Conservation (phyloP, 2,888 invertebrate species). For the Lycaena phlaeas region DNA sequence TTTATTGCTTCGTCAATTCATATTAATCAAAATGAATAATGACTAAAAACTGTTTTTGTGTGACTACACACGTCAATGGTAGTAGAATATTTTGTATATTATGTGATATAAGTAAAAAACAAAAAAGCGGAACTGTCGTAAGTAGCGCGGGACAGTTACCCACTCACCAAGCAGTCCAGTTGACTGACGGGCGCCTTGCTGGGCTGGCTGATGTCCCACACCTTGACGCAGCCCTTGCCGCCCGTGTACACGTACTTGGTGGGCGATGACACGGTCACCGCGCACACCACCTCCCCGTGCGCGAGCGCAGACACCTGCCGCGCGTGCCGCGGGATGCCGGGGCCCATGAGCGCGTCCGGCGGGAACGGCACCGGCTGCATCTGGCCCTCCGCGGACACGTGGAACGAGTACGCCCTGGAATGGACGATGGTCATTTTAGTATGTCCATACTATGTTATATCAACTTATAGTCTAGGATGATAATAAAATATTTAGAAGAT, state of each 20-base stretch:
- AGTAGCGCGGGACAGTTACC: constrained; percentile 52
- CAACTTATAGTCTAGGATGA: no score
- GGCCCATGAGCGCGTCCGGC: constrained; percentile 92
- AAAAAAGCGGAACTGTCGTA: constrained; percentile 1
- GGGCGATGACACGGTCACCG: constrained; percentile 95
- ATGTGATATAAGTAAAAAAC: no score
- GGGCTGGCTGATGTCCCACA: constrained; percentile 96
- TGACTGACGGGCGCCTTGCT: constrained; percentile 92
- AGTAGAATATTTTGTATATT: no score
- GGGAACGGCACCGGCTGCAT: constrained; percentile 96
- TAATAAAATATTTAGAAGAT: no score
- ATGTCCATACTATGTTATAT: no score
- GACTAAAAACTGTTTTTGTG: no score
- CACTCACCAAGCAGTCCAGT: constrained; percentile 89
- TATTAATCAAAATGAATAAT: no score
- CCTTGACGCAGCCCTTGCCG: constrained; percentile 97
- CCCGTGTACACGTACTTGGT: constrained; percentile 96
- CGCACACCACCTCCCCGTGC: constrained; percentile 97
- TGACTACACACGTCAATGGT: no score
- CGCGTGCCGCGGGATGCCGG: constrained; percentile 94
- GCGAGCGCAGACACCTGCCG: constrained; percentile 89
- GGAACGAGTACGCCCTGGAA: constrained; percentile 92
- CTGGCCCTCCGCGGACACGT: constrained; percentile 91
- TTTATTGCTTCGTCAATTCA: no score
- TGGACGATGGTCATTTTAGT: neutral